These are phyloP conservation scores for Luffia ferchaultella DNA, from an alignment of 2,888 invertebrate genomes.

Conservation along the genomic window DNA sequence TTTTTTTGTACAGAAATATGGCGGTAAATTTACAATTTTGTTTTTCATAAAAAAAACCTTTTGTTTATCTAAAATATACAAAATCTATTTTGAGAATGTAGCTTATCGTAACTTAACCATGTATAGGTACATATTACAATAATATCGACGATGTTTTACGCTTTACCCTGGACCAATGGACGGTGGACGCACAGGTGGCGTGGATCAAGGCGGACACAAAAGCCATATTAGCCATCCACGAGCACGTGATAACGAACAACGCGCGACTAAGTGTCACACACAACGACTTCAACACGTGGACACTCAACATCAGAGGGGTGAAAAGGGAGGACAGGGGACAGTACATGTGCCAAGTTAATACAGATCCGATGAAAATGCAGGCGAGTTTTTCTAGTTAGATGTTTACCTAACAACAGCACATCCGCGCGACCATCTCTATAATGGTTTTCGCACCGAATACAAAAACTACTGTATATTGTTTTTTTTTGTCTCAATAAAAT, in stretches of 20 bases:
- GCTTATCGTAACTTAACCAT: too few relatives aligned
- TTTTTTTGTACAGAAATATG: too few relatives aligned
- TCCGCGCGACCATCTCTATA: too few relatives aligned
- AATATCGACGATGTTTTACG: neutral
- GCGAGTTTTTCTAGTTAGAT: conserved; percentile 65
- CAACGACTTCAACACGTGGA: conserved; percentile 94
- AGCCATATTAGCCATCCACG: conserved; percentile 92
- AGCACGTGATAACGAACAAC: conserved; percentile 93
- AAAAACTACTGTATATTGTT: too few relatives aligned
- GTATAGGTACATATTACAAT: neutral
- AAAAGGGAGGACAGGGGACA: conserved; percentile 87
- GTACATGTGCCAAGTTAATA: conserved; percentile 96
- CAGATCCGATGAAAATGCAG: conserved; percentile 95
- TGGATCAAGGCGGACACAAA: conserved; percentile 96
- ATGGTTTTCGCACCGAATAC: too few relatives aligned
- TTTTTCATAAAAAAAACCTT: too few relatives aligned
- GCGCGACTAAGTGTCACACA: conserved; percentile 88
- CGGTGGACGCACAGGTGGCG: conserved; percentile 73
- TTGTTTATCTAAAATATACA: too few relatives aligned
- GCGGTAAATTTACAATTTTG: too few relatives aligned
- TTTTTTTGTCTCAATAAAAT: too few relatives aligned
- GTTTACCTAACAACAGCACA: too few relatives aligned
- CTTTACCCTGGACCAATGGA: conserved; percentile 5
- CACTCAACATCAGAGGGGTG: conserved; percentile 85
- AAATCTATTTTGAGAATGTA: too few relatives aligned